Evolutionary conservation across 2,888 invertebrate species (phyloP), one percentile per base, ranked within the genome.

Genomic region (Oscheius sp.): DNA sequence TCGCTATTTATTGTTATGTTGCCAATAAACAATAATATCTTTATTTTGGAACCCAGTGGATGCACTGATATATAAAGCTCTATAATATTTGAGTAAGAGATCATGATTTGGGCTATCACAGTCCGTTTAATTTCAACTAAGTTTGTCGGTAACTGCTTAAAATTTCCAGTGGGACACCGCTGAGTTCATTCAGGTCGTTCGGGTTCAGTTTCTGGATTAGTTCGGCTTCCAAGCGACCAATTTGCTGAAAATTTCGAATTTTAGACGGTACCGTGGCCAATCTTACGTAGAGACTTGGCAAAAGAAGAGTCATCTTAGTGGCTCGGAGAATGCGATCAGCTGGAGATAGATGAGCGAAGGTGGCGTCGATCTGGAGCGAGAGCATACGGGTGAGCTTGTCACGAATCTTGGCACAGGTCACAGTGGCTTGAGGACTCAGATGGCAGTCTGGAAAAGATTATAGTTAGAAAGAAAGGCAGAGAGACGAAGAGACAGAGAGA

Each of bases 211-310:
- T 76, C 65, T 78, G 79, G 60, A 83, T 83, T 13, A 82, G 55
- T 32, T 76, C 78, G 51, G 82, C 77, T 70, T 84, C 84, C 32
- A 84, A 72, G 60, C 80, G 80, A n/a, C 81, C 81, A 48, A 84
- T 79, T 65, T 81, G 78, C 84, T 84, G 79, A 58, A 84, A 84
- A 62, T 21, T 37, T n/a, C 9, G 2, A 55, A 1, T 50, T 10
- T 37, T 53, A 37, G 10, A 35, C 1, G 3, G 10, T 7, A 29
- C n/a, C 10, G 35, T n/a, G 35, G 37, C 11, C 3, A 55, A 50
- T 47, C 80, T 79, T 63, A 83, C 84, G 74, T 81, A 80, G 29
- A 85, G 77, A 47, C 83, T 78, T 9, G 84, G 81, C 13, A 84
- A 76, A 73, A 85, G 79, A 13, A 85, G 70, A 2, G 79, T 79